Evolutionary conservation across 2,113 vertebrate species (phyloP).

Genomic region (Riparia riparia): DNA sequence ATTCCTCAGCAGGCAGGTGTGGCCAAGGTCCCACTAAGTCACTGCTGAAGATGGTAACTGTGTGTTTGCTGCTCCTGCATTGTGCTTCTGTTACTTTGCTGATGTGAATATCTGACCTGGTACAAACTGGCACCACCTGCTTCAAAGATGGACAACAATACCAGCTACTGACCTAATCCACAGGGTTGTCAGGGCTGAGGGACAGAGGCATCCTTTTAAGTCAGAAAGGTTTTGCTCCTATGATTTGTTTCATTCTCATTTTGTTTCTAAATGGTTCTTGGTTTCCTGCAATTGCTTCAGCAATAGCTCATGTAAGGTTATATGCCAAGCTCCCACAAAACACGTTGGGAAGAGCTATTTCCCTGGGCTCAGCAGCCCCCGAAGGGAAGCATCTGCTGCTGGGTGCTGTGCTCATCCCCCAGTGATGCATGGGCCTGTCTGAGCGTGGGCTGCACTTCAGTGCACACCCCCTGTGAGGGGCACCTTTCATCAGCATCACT

Average conservation of each 20-base stretch:
- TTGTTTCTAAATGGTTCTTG: conserved; percentile 11
- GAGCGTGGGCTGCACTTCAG: not conserved
- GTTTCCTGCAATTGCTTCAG: not conserved
- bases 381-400: not conserved
- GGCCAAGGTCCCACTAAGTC: not conserved
- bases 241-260: conserved; percentile 3
- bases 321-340: not conserved
- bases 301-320: not conserved
- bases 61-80: not conserved
- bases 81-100: not conserved
- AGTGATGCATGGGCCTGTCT: conserved; percentile 25
- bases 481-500: not conserved
- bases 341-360: not conserved
- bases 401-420: not conserved
- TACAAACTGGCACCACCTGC: not conserved
- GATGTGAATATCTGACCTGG: not conserved
- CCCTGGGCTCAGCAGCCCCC: not conserved
- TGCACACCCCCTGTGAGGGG: rapidly evolving
- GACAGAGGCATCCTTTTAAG: not conserved
- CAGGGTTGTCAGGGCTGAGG: rapidly evolving
- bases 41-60: not conserved
- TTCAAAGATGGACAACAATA: not conserved
- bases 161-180: not conserved
- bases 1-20: not conserved
- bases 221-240: not conserved